Evolutionary conservation across 2,888 invertebrate genomes (phyloP).

Genomic region (Galerucella nymphaeae): DNA sequence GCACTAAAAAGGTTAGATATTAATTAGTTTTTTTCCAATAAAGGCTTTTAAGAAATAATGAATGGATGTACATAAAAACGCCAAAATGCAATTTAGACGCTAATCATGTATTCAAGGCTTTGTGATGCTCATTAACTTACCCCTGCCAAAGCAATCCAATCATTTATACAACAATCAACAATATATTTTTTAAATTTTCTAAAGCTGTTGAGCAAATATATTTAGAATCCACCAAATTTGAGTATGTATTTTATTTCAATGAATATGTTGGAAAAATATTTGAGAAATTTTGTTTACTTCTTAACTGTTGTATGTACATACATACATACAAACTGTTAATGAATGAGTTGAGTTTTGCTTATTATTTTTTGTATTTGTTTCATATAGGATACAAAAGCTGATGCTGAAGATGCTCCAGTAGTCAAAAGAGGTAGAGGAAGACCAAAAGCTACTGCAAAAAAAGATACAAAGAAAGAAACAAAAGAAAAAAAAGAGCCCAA

Average conservation of each 20-base stretch:
- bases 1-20: slow-evolving; percentile 39
- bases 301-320: too few relatives aligned
- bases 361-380: not conserved
- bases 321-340: not conserved
- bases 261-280: not conserved
- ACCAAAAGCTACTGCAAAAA: slow-evolving; percentile 40
- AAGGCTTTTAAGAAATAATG: not conserved
- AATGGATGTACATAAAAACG: not conserved
- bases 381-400: slow-evolving; percentile 37
- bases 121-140: not conserved
- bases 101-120: slow-evolving; percentile 1
- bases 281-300: not conserved
- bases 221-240: too few relatives aligned
- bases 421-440: slow-evolving; percentile 41
- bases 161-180: too few relatives aligned
- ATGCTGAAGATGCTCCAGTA: slow-evolving; percentile 41
- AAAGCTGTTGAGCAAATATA: too few relatives aligned
- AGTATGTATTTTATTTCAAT: too few relatives aligned
- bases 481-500: slow-evolving; percentile 33
- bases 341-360: not conserved
- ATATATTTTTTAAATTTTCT: too few relatives aligned
- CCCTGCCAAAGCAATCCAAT: too few relatives aligned
- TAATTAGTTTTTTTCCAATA: not conserved
- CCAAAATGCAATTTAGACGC: not conserved
- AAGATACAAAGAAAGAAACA: slow-evolving; percentile 26